Conservation (phyloP, 1,140 invertebrate species). For the Drosophila santomea region DNA sequence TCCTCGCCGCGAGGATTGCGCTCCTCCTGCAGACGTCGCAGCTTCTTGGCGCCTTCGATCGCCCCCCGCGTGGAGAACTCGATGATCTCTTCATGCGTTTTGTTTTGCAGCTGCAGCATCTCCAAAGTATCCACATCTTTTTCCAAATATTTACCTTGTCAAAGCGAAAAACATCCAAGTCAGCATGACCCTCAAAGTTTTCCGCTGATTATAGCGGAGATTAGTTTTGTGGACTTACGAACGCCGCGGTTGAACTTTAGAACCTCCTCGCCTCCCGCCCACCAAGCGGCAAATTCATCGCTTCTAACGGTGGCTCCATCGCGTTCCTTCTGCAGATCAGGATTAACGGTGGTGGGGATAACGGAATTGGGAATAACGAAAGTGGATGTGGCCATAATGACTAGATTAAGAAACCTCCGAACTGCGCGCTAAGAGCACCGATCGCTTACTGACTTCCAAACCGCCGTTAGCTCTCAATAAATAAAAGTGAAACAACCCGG, state of each 20-base stretch:
- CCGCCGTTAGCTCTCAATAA: neutral
- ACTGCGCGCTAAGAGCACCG: conserved; percentile 19
- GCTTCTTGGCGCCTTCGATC: conserved; percentile 91
- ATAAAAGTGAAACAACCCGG: conserved; percentile 27
- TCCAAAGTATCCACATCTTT: conserved; percentile 46
- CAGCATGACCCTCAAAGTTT: conserved; percentile 37
- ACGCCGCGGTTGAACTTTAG: conserved; percentile 86
- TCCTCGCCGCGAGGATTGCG: conserved; percentile 89
- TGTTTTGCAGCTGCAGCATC: conserved; percentile 42
- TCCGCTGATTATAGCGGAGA: conserved; percentile 20
- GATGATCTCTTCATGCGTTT: conserved; percentile 66
- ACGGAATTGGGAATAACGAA: conserved; percentile 3
- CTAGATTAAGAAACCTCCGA: neutral
- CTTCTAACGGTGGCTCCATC: conserved; percentile 90
- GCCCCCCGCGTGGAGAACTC: conserved; percentile 85
- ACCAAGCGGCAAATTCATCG: conserved; percentile 90
- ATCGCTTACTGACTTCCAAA: neutral
- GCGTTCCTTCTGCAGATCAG: conserved; percentile 90
- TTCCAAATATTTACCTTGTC: conserved; percentile 44
- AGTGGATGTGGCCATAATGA: conserved; percentile 4
- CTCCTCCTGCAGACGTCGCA: conserved; percentile 88
- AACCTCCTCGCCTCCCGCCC: conserved; percentile 91
- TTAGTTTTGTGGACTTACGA: conserved; percentile 55
- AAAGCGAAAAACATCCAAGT: conserved; percentile 15
- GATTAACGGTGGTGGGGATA: conserved; percentile 64